Evolutionary conservation across 2,888 invertebrate genomes (phyloP).

Genomic region (Clusia tigrina): DNA sequence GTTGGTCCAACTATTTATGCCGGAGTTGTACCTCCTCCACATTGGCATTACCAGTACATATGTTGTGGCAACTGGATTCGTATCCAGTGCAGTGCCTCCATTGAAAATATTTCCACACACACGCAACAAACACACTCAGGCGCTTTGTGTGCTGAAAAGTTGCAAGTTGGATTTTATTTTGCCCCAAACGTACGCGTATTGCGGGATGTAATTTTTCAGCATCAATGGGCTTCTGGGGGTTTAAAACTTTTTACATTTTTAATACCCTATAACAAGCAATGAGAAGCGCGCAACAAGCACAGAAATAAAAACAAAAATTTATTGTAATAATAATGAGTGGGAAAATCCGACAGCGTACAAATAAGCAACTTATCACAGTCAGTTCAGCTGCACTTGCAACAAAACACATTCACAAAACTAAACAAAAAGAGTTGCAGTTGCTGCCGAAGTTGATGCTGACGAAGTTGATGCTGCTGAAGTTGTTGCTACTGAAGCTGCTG

Average conservation of each 20-base stretch:
- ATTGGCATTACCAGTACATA: too few species aligned
- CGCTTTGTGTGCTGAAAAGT: too few species aligned
- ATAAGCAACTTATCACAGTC: background rate
- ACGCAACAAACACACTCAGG: too few species aligned
- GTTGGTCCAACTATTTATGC: too few species aligned
- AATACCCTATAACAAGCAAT: constrained; percentile 19
- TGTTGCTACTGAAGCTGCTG: constrained; percentile 8
- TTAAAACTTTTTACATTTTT: constrained; percentile 22
- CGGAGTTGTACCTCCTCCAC: too few species aligned
- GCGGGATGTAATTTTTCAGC: constrained; percentile 24
- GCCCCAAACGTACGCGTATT: too few species aligned
- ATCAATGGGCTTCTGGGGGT: constrained; percentile 11
- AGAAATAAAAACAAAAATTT: constrained; percentile 26
- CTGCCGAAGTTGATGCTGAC: background rate
- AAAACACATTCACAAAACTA: background rate
- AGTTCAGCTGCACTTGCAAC: constrained; percentile 14
- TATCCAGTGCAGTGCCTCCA: too few species aligned
- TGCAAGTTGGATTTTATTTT: too few species aligned
- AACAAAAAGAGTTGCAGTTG: background rate
- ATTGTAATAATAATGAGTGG: background rate
- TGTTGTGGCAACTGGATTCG: too few species aligned
- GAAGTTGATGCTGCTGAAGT: constrained; percentile 5
- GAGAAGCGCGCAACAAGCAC: constrained; percentile 9
- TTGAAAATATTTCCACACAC: too few species aligned
- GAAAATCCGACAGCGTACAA: background rate